Conservation (phyloP, 1,140 invertebrate species). For the Drosophila nigromelanica region DNA sequence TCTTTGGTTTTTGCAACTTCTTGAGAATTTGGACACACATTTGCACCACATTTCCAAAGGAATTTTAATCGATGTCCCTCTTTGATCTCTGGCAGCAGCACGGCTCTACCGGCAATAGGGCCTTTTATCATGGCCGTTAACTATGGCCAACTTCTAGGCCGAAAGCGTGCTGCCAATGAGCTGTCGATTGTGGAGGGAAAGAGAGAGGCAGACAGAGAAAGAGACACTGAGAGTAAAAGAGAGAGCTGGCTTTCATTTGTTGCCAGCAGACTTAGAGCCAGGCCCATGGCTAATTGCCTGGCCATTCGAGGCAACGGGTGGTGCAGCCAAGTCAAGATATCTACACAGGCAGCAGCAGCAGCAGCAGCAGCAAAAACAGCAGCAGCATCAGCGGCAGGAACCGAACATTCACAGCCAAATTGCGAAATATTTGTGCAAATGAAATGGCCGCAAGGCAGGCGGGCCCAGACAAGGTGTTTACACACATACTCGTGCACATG, state of each 20-base stretch:
- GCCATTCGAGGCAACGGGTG: conserved; percentile 3
- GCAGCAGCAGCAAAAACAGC: conserved; percentile 12
- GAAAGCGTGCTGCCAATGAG: conserved; percentile 19
- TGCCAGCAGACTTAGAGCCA: conserved; percentile 21
- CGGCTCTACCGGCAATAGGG: conserved; percentile 12
- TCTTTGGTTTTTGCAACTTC: not conserved
- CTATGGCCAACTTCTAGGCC: conserved; percentile 26
- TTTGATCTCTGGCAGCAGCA: conserved; percentile 45
- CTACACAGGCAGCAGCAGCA: conserved; percentile 17
- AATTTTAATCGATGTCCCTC: conserved; percentile 49
- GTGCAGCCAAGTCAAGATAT: conserved; percentile 33
- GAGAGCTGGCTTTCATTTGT: conserved; percentile 14
- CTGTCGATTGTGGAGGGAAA: not conserved
- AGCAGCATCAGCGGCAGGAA: conserved; percentile 12
- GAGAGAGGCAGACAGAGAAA: not conserved
- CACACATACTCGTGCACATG: conserved; percentile 28
- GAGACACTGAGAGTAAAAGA: not conserved
- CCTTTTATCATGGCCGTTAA: conserved; percentile 34
- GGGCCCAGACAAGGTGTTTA: conserved; percentile 55
- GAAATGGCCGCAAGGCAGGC: conserved; percentile 50
- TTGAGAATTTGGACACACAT: conserved; percentile 29
- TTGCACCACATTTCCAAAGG: conserved; percentile 22
- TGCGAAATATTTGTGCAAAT: conserved; percentile 63
- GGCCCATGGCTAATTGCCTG: conserved; percentile 48
- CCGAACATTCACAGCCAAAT: conserved; percentile 35